Base-by-base conservation (phyloP, 2,797 vertebrate genomes). In the Acrocephalus scirpaceus region DNA sequence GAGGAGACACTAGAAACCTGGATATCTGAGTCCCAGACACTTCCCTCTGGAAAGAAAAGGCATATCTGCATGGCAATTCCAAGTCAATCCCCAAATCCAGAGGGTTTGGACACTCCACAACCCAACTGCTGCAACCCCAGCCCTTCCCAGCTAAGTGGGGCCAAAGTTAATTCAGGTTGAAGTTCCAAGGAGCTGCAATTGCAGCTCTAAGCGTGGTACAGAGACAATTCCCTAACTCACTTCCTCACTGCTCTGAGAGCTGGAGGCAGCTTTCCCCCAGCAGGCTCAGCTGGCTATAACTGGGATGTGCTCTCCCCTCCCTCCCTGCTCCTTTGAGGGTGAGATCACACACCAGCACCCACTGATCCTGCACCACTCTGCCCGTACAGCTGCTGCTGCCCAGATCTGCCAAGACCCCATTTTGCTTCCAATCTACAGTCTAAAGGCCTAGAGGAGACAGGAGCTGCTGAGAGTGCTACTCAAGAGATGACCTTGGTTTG, bases 41-140 rank as follows among this genome's bases (percentile, higher is more conserved):
- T 54, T 79, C 47, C 25, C 56, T 91, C 70, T 75, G 54, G 73
- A 65, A 90, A 61, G 20, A 47, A 82, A 91, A 92, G 77, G 77
- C 14, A 0, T 50, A 47, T 36, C 83, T 85, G 45, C 1, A 0
- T 30, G 53, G 74, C 72, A 81, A 45, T 19, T 25, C 13, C 53
- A 50, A 69, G 53, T 16, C 64, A 72, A 54, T 45, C 64, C 69
- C 81, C 79, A 48, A 60, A 51, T 13, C n/a, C 64, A 54, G 50
- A 6, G 47, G 56, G 34, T 29, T 7, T 11, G 56, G 76, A 56
- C 0, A 0, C 73, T 72, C 4, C 1, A 6, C 62, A 53, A 32
- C 25, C 20, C 42, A 7, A 5, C 45, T 12, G 67, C 84, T 74
- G 57, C 73, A 72, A 57, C 57, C 38, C 73, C 48, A 62, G 64